phyloP scores from a whole-genome alignment of 2,888 invertebrate genomes.

The Syrista parreyssii region DNA sequence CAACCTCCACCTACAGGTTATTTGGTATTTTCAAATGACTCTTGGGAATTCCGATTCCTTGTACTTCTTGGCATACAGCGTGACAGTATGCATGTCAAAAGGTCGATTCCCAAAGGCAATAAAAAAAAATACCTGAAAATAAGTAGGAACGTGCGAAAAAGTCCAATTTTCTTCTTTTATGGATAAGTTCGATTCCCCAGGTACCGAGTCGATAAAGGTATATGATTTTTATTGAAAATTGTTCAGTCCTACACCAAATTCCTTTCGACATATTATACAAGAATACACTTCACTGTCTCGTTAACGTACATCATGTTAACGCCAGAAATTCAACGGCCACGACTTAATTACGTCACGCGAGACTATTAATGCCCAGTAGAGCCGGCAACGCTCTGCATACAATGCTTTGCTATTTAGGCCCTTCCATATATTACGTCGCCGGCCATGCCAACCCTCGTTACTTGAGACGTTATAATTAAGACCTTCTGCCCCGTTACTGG shows the following conservation, averaged over 20 bases:
- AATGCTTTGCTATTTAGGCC: conserved; percentile 48
- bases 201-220: background rate
- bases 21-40: background rate
- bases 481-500: conserved; percentile 29
- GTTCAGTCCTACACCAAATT: background rate
- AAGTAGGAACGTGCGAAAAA: background rate
- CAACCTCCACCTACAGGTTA: background rate
- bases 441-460: conserved; percentile 43
- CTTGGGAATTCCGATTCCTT: background rate
- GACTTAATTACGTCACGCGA: conserved; percentile 55
- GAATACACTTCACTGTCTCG: conserved; percentile 10
- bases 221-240: conserved; percentile 5
- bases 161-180: background rate
- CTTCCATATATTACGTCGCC: conserved; percentile 47
- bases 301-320: conserved; percentile 34
- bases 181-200: background rate
- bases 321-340: conserved; percentile 50
- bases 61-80: background rate
- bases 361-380: conserved; percentile 51
- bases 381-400: conserved; percentile 34
- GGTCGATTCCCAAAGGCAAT: background rate
- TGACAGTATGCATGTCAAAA: background rate
- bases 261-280: conserved; percentile 1
- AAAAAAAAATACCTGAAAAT: background rate
- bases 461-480: conserved; percentile 53